These are phyloP conservation scores for Haemorhous mexicanus DNA, from an alignment of 2,113 vertebrate genomes.

Conservation along the genomic window DNA sequence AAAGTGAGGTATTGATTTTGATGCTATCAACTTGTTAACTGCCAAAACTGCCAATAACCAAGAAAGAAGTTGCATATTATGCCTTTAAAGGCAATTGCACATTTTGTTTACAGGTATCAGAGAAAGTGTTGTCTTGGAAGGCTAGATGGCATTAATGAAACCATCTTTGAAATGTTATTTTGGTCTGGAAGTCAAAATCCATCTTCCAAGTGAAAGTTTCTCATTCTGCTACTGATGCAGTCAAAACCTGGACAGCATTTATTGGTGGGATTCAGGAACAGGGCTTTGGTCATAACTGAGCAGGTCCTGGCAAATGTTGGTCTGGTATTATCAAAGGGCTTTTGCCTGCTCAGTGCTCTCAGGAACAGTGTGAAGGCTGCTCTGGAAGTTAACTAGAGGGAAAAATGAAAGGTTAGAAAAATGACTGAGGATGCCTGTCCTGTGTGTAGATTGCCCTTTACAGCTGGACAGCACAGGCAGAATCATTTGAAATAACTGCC, in stretches of 20 bases:
- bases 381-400: neutral
- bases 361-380: neutral
- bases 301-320: neutral
- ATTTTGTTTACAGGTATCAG: neutral
- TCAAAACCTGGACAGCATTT: neutral
- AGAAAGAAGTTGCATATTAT: neutral
- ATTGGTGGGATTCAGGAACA: neutral
- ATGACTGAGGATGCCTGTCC: neutral
- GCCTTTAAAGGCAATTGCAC: neutral
- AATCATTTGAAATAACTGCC: neutral
- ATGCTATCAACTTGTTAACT: slow-evolving; percentile 6
- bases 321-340: neutral
- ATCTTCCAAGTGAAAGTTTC: neutral
- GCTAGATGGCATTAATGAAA: neutral
- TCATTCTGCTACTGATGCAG: neutral
- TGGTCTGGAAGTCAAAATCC: neutral
- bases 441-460: neutral
- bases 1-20: slow-evolving; percentile 34
- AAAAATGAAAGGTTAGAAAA: neutral
- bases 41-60: neutral
- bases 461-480: neutral
- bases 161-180: neutral
- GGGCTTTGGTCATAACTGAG: neutral
- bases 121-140: neutral
- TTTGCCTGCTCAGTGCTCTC: neutral